These are phyloP conservation scores for Cephus rjabovi DNA, from an alignment of 2,888 invertebrate species.

Conservation along the genomic window DNA sequence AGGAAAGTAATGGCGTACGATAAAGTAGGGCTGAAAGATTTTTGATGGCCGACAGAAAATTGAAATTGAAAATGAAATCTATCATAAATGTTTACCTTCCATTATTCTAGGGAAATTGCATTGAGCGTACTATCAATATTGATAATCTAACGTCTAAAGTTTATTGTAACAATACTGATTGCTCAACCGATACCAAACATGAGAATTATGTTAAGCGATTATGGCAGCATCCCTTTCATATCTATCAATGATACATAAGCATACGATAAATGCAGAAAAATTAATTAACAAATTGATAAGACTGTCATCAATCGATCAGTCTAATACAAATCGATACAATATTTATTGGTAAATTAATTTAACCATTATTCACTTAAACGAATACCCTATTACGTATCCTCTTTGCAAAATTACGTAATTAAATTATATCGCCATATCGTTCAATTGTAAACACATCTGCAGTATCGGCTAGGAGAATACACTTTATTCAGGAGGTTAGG, in stretches of 20 bases:
- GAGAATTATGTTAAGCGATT: background rate
- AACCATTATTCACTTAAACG: background rate
- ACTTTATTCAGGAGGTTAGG: no score
- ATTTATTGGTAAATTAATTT: background rate
- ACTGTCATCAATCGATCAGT: background rate
- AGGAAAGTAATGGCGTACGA: background rate
- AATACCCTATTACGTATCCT: constrained; percentile 7
- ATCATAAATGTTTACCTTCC: background rate
- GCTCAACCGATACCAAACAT: background rate
- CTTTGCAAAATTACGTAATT: no score
- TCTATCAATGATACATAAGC: background rate
- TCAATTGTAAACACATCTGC: no score
- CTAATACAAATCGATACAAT: background rate
- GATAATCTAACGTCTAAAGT: background rate
- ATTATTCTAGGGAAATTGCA: background rate
- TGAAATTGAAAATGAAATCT: background rate
- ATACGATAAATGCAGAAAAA: background rate
- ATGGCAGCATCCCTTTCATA: background rate
- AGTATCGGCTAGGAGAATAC: no score
- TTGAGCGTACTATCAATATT: background rate
- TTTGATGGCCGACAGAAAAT: background rate
- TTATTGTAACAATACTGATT: background rate
- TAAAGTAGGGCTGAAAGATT: background rate
- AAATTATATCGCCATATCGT: no score
- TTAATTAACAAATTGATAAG: background rate